phyloP scores from a whole-genome alignment of 2,888 invertebrate species.

The Callimorpha dominula region DNA sequence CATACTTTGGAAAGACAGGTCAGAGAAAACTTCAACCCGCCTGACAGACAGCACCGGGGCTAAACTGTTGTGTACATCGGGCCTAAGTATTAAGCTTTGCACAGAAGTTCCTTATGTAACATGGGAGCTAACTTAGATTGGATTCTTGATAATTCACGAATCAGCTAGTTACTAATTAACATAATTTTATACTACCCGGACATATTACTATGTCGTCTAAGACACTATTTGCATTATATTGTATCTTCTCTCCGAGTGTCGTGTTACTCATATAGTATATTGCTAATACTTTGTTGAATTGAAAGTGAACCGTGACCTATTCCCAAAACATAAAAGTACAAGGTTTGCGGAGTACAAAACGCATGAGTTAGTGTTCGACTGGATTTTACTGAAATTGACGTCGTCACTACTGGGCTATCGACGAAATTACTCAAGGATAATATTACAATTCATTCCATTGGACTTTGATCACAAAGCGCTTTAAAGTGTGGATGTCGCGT shows the following conservation, averaged over 20 bases:
- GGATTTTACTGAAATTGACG: constrained; percentile 44
- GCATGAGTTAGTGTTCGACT: constrained; percentile 26
- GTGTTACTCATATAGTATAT: constrained; percentile 21
- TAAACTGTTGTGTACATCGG: neutral
- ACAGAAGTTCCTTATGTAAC: neutral
- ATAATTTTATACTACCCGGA: neutral
- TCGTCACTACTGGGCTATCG: constrained; percentile 20
- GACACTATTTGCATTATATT: neutral
- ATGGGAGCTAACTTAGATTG: neutral
- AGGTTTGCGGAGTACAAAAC: constrained; percentile 40
- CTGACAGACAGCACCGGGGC: neutral
- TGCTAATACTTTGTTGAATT: constrained; percentile 35
- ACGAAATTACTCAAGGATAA: constrained; percentile 30
- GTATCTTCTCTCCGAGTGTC: neutral
- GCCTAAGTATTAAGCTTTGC: neutral
- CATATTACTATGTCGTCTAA: neutral
- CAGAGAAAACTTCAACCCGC: neutral
- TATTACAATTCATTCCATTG: constrained; percentile 32
- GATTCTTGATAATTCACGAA: neutral
- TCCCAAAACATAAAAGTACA: constrained; percentile 36
- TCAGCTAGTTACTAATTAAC: neutral
- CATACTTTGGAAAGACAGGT: neutral
- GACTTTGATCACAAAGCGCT: constrained; percentile 25
- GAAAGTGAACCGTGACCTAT: constrained; percentile 30
- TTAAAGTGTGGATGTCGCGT: neutral